Conservation (phyloP, 2,113 vertebrate species). For the Crotalus horridus region DNA sequence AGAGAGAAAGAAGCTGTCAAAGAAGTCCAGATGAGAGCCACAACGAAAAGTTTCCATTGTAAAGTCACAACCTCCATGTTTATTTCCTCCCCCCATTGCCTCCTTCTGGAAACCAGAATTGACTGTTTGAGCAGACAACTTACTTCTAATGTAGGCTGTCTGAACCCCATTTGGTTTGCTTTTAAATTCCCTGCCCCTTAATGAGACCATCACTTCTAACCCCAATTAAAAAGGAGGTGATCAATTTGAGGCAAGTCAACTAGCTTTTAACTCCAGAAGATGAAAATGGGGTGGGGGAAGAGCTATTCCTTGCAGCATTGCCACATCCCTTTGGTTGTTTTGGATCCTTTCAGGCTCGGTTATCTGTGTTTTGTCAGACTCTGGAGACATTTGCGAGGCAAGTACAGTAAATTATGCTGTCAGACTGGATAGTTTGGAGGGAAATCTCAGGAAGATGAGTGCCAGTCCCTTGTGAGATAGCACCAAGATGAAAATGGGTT, state of each 20-base stretch:
- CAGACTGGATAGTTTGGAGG: slow-evolving; percentile 10
- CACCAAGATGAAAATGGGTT: slow-evolving; percentile 36
- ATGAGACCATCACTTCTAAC: not conserved
- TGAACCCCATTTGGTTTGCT: not conserved
- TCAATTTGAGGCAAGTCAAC: not conserved
- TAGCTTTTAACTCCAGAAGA: not conserved
- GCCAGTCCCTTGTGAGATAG: slow-evolving; percentile 19
- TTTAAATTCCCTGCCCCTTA: slow-evolving; percentile 4
- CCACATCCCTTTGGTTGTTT: not conserved
- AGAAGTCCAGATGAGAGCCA: not conserved
- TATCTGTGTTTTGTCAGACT: slow-evolving; percentile 32
- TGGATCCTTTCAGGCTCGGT: not conserved
- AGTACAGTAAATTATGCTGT: slow-evolving; percentile 46
- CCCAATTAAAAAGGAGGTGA: not conserved
- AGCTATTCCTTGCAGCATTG: not conserved
- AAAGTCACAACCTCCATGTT: not conserved
- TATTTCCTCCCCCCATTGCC: not conserved
- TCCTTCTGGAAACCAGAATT: not conserved
- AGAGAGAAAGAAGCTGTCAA: not conserved
- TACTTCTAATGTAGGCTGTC: not conserved
- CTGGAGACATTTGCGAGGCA: slow-evolving; percentile 18
- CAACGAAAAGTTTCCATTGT: not conserved
- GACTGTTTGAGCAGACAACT: not conserved
- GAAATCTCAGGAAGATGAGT: slow-evolving; percentile 34
- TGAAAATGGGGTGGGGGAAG: not conserved